These are phyloP conservation scores for Lethenteron camtschaticum DNA, from an alignment of 2,113 vertebrate species.

Conservation along the genomic window DNA sequence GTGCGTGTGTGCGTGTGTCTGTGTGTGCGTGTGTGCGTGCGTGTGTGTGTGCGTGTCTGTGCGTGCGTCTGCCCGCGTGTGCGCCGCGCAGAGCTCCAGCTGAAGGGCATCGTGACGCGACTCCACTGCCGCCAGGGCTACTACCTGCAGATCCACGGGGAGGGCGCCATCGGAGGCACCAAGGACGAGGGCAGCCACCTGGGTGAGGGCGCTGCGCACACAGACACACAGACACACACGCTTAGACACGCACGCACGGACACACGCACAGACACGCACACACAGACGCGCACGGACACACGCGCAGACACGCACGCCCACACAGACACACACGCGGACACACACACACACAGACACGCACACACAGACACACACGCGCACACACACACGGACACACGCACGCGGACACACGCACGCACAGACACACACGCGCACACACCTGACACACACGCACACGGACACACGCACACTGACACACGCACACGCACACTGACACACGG, in stretches of 20 bases:
- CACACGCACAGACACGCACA: background rate
- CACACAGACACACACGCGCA: background rate
- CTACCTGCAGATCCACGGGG: slow-evolving; percentile 57
- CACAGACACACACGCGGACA: background rate
- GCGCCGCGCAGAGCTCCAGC: slow-evolving; percentile 38
- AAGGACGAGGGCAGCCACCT: slow-evolving; percentile 42
- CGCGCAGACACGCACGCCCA: background rate
- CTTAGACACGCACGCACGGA: background rate
- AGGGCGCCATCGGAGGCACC: slow-evolving; percentile 58
- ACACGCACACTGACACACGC: too few species aligned
- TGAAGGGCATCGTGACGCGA: slow-evolving; percentile 65
- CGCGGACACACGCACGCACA: too few species aligned
- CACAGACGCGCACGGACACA: background rate
- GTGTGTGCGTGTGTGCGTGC: too few species aligned
- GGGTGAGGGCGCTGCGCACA: slow-evolving; percentile 21
- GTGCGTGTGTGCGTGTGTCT: too few species aligned
- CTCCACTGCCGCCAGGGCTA: slow-evolving; percentile 60
- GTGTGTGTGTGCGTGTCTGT: too few species aligned
- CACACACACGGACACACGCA: too few species aligned
- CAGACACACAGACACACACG: background rate
- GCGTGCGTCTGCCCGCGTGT: background rate
- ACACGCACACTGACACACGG: too few species aligned
- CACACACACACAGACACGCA: background rate
- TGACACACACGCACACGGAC: too few species aligned
- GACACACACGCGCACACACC: too few species aligned